phyloP scores from a whole-genome alignment of 2,113 vertebrate genomes.

The Diadophis punctatus region DNA sequence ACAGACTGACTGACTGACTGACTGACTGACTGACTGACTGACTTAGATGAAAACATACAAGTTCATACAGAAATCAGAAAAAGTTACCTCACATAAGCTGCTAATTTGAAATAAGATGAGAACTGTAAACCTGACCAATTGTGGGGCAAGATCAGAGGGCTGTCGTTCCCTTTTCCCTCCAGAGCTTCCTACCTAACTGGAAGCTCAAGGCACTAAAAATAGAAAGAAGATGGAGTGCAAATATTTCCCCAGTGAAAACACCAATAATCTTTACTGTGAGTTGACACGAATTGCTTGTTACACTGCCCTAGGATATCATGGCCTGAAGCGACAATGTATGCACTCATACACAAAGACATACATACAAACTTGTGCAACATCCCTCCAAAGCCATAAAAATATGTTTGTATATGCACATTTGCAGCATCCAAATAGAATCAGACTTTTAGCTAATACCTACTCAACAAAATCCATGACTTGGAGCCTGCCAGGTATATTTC shows the following conservation, averaged over 20 bases:
- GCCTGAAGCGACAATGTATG: constrained; percentile 14
- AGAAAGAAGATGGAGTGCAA: constrained; percentile 47
- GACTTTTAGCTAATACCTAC: constrained; percentile 42
- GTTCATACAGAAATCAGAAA: not conserved
- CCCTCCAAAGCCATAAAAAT: constrained; percentile 25
- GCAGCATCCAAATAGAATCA: constrained; percentile 21
- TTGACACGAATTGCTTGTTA: constrained; percentile 54
- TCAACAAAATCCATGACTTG: not conserved
- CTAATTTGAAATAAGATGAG: constrained; percentile 30
- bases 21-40: not conserved
- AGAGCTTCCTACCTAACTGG: constrained; percentile 42
- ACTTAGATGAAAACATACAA: not conserved
- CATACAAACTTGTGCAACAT: constrained; percentile 21
- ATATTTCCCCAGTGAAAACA: constrained; percentile 58
- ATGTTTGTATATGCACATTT: constrained; percentile 26
- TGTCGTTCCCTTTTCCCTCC: not conserved
- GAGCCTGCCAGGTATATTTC: constrained; percentile 23
- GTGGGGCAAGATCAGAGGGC: constrained; percentile 6
- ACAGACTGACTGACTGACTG: not conserved
- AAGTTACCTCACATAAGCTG: constrained; percentile 14
- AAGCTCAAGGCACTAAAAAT: constrained; percentile 44
- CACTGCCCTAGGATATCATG: constrained; percentile 49
- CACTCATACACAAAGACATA: not conserved
- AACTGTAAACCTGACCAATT: constrained; percentile 50
- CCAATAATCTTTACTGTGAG: constrained; percentile 53